A percentile compares a stretch with the other conserved stretches of the same genome.
These are phyloP conservation scores for Zaprionus ornatus DNA, from an alignment of 1,140 invertebrate genomes.

Conservation along the genomic window DNA sequence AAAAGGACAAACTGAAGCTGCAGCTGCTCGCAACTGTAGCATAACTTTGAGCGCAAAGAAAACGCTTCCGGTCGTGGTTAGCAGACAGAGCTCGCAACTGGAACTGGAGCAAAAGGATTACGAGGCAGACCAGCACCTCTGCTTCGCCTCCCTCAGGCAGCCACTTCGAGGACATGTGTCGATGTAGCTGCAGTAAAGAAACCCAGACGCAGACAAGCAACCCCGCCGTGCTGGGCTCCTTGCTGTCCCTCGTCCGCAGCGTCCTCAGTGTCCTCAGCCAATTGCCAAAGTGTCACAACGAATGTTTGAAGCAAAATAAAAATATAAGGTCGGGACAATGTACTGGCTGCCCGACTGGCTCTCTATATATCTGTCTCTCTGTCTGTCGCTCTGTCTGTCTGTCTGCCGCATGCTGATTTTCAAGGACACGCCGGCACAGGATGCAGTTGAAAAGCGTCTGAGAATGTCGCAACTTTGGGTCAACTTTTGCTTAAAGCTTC, in stretches of 20 bases:
- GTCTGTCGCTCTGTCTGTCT: constrained; percentile 32
- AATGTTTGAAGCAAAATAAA: constrained; percentile 54
- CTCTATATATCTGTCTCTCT: constrained; percentile 1
- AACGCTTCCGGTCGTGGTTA: constrained; percentile 65
- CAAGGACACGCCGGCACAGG: constrained; percentile 66
- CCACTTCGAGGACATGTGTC: constrained; percentile 52
- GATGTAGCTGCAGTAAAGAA: constrained; percentile 35
- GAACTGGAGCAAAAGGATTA: constrained; percentile 59
- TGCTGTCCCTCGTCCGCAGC: background rate
- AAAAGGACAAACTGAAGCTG: constrained; percentile 43
- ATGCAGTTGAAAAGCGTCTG: constrained; percentile 14
- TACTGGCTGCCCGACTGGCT: constrained; percentile 8
- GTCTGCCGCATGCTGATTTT: constrained; percentile 69
- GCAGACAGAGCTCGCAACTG: constrained; percentile 44
- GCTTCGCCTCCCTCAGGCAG: background rate
- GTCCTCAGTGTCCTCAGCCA: constrained; percentile 42
- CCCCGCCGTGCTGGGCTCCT: constrained; percentile 7
- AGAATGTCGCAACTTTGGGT: constrained; percentile 50
- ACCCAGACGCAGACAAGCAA: constrained; percentile 24
- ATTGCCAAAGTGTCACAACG: constrained; percentile 75
- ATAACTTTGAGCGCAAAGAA: constrained; percentile 69
- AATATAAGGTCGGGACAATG: constrained; percentile 40
- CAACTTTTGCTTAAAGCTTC: constrained; percentile 42
- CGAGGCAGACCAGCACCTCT: background rate
- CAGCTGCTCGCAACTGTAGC: constrained; percentile 45